Evolutionary conservation across 2,113 vertebrate species (phyloP), one percentile per base, ranked within the genome.

Genomic region (Promerops cafer): DNA sequence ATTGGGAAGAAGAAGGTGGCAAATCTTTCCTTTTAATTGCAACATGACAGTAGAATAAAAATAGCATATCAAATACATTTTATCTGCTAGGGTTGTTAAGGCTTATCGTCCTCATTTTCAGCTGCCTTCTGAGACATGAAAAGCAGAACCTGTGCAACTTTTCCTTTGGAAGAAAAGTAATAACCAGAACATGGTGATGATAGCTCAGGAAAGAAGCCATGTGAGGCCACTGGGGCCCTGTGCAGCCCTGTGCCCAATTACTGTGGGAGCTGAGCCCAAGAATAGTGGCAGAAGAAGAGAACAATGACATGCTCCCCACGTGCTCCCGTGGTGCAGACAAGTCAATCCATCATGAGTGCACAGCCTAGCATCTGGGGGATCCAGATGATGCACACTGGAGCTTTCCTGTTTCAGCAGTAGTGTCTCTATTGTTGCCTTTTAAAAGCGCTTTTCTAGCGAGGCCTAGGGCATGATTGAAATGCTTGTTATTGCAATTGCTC

Each of bases 301-400:
- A 97, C 98, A 98, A 98, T 97, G 82, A 91, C 80, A 26, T 59
- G 53, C 90, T 89, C 91, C 82, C 93, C 83, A 68, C 4, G 18
- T 96, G 90, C 33, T 64, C 28, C 61, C 33, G 1, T 93, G 95
- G 92, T 94, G 83, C 49, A 92, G 93, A 87, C 93, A 93, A 97
- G 97, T 96, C 97, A 81, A 97, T 98, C 95, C 96, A 98, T 98
- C 97, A 97, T 65, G 49, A 87, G 80, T 1, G 35, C 85, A 81
- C 83, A 79, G 86, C 88, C 52, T 42, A 42, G 72, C 96, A 97
- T 97, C 97, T 97, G 97, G 97, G 97, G 97, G 93, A 85, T 66
- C 93, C 95, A 96, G 95, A 97, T 97, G 97, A 96, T 91, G 60
- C 90, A 83, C 71, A 74, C 78, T 93, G 91, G 86, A 93, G 93